These are phyloP conservation scores for Mellilla xanthometata DNA, from an alignment of 2,888 invertebrate species.

Conservation along the genomic window DNA sequence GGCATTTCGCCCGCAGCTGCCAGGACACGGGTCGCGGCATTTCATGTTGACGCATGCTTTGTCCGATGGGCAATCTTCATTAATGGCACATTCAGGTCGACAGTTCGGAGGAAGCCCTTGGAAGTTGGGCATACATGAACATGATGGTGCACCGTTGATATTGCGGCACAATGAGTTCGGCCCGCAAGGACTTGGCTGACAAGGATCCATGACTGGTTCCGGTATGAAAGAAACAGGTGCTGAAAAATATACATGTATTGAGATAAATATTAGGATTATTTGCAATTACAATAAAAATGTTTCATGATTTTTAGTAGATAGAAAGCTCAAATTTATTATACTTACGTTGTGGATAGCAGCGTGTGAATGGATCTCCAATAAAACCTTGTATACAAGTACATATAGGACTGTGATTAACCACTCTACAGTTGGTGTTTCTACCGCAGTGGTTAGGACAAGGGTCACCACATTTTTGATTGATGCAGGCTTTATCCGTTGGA, in stretches of 20 bases:
- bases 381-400: slow-evolving; percentile 85
- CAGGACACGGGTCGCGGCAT: slow-evolving; percentile 88
- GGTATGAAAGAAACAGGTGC: slow-evolving; percentile 46
- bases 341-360: slow-evolving; percentile 83
- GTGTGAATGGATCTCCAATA: slow-evolving; percentile 87
- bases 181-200: slow-evolving; percentile 87
- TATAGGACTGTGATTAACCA: slow-evolving; percentile 90
- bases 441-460: slow-evolving; percentile 90
- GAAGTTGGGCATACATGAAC: slow-evolving; percentile 85
- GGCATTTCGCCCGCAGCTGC: slow-evolving; percentile 86
- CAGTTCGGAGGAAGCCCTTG: slow-evolving; percentile 89
- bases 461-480: slow-evolving; percentile 89
- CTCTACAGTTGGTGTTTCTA: slow-evolving; percentile 86
- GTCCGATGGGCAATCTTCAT: slow-evolving; percentile 87
- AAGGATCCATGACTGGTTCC: slow-evolving; percentile 82
- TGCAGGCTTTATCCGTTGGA: slow-evolving; percentile 86
- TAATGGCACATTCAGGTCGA: slow-evolving; percentile 87
- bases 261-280: no score
- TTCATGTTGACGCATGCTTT: slow-evolving; percentile 88
- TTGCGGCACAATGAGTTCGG: slow-evolving; percentile 85
- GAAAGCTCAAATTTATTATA: no score
- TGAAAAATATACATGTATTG: slow-evolving; percentile 29
- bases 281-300: no score
- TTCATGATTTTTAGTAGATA: no score
- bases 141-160: slow-evolving; percentile 83